Conservation (phyloP, 35 echinoderm and acorn worm species). For the Amphiura filiformis region DNA sequence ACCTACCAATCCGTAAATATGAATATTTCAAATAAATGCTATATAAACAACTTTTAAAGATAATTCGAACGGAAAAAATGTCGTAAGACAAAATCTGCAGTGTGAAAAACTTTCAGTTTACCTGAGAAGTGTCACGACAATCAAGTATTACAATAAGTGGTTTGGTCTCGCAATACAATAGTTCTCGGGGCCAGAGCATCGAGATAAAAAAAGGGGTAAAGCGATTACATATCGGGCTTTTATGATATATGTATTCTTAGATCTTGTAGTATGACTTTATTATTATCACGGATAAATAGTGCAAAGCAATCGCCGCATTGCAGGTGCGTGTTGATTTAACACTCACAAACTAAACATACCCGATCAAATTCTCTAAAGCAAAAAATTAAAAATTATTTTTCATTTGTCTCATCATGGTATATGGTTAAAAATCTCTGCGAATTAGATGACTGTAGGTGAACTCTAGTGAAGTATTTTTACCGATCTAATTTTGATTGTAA, state of each 20-base stretch:
- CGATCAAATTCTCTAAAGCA: neutral
- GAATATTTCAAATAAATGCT: no score
- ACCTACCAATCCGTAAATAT: no score
- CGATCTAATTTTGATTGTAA: neutral
- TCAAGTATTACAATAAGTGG: neutral
- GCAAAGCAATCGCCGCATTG: neutral
- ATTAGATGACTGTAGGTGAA: no score
- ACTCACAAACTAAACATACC: neutral
- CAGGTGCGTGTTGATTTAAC: constrained; percentile 1
- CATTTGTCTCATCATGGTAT: no score
- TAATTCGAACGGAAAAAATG: no score
- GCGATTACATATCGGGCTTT: constrained; percentile 5
- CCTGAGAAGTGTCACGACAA: neutral
- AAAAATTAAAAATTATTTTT: neutral
- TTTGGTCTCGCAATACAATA: neutral
- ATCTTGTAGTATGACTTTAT: constrained; percentile 5
- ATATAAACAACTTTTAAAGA: no score
- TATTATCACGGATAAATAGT: constrained; percentile 4
- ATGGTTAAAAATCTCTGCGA: no score
- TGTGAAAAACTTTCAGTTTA: neutral
- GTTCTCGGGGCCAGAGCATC: neutral
- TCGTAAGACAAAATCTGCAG: no score
- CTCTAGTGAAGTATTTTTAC: no score
- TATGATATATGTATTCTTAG: neutral
- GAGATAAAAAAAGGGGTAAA: neutral